These are phyloP conservation scores for Serrognathus titanus DNA, from an alignment of 2,888 invertebrate genomes.

Conservation along the genomic window DNA sequence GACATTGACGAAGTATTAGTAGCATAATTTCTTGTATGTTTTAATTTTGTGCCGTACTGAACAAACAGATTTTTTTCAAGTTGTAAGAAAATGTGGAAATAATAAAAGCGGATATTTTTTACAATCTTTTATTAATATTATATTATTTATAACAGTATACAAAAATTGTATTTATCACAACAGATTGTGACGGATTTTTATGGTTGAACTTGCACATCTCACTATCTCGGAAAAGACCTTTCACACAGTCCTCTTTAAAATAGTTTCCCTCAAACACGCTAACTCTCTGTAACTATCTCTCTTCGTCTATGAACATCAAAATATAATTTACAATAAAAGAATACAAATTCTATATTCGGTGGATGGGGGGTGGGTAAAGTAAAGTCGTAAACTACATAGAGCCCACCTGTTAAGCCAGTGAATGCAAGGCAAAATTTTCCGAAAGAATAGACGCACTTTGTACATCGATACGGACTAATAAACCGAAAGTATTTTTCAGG, in stretches of 20 bases:
- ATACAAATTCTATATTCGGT: slow-evolving; percentile 15
- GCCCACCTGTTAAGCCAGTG: slow-evolving; percentile 28
- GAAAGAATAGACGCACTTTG: not conserved
- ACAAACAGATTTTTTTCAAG: too few relatives aligned
- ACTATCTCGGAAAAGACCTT: too few relatives aligned
- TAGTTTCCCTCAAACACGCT: not conserved
- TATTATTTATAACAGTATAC: slow-evolving; percentile 42
- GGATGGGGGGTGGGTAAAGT: not conserved
- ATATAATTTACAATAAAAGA: slow-evolving; percentile 2
- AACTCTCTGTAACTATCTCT: not conserved
- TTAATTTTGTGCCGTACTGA: too few relatives aligned
- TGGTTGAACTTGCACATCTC: slow-evolving; percentile 10
- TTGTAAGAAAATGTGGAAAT: too few relatives aligned
- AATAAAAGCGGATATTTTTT: not conserved
- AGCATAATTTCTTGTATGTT: too few relatives aligned
- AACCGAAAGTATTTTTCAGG: slow-evolving; percentile 21
- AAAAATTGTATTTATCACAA: slow-evolving; percentile 44
- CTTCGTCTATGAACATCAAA: not conserved
- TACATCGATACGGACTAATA: too few relatives aligned
- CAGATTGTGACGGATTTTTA: slow-evolving; percentile 42
- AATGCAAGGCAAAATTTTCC: slow-evolving; percentile 16
- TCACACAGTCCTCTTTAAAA: not conserved
- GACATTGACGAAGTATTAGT: too few relatives aligned
- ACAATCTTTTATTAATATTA: slow-evolving; percentile 16
- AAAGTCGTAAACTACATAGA: slow-evolving; percentile 5